Base-by-base conservation (phyloP, 2,888 invertebrate genomes). In the Callimorpha dominula region DNA sequence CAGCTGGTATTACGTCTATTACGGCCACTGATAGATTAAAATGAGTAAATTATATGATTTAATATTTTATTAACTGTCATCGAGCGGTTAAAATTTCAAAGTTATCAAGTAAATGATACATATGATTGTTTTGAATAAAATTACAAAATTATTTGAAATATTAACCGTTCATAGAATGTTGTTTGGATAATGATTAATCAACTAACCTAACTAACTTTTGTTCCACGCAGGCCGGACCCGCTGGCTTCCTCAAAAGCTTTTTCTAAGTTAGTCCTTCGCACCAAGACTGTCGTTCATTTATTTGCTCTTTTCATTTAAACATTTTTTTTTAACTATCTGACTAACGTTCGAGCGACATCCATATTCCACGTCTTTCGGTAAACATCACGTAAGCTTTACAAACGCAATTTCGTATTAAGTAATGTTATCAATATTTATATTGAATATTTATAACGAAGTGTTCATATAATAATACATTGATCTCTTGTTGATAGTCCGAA, bases 241-340 rank as follows among this genome's bases (percentile, higher is more conserved):
- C 98, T 96, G 98, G 98, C 96, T 98, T 98, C 97, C 97, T 98
- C 96, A 98, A 98, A 97, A 98, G 98, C 97, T 98, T 98, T 97
- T 98, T 98, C 97, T 98, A 98, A 98, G 92, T 94, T 94, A 93
- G 88, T 91, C 91, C 93, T 93, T 91, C 92, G 93, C 95, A 94
- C 93, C 94, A 95, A 95, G 95, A 95, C 95, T 95, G 95, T 94
- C 93, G 86, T 93, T 93, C 80, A 87, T 93, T 95, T 91, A 86
- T 93, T 94, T 94, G 93, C 91, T 92, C 90, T 90, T 91, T 92
- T 92, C 89, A 80, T 85, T 91, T 86, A 75, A 79, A 83, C 60
- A 76, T 81, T 89, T 92, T 91, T 89, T 89, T 93, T 93, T 93
- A 86, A 92, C 89, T 86, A 91, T 93, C 92, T 90, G 79, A 83